phyloP scores from a whole-genome alignment of 2,888 invertebrate species.

The Hipparchia semele region DNA sequence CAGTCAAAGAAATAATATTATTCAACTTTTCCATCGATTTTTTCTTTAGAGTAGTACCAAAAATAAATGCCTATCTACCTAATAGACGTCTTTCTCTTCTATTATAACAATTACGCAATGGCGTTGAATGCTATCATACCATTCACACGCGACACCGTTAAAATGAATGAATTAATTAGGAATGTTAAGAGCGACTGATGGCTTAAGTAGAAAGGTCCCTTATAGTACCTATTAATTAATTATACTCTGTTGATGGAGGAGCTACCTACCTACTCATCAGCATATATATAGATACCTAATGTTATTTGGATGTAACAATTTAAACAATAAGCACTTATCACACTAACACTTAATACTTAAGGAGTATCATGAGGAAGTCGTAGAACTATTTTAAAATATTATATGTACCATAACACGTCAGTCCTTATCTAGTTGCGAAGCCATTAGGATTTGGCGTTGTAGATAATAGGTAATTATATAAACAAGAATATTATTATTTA shows the following conservation, averaged over 20 bases:
- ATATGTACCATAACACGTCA: no score
- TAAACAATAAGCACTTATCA: no score
- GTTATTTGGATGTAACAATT: no score
- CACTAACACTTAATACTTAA: no score
- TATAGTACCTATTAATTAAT: background rate
- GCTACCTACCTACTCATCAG: background rate
- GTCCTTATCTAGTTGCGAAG: no score
- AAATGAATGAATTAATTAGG: slow-evolving; percentile 44
- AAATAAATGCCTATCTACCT: background rate
- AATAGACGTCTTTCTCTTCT: background rate
- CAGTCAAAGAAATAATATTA: no score
- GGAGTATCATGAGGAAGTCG: no score
- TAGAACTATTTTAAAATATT: no score
- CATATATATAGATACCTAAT: background rate
- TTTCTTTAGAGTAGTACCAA: background rate
- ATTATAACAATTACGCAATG: slow-evolving; percentile 41
- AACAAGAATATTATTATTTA: no score
- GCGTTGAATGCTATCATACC: slow-evolving; percentile 30
- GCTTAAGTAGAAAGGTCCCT: slow-evolving; percentile 10
- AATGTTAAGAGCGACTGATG: slow-evolving; percentile 27
- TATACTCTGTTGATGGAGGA: background rate
- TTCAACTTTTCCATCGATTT: no score
- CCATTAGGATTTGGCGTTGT: no score
- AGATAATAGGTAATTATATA: no score
- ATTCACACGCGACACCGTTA: slow-evolving; percentile 37